phyloP scores from a whole-genome alignment of 2,888 invertebrate genomes.

The Aporophyla lueneburgensis region DNA sequence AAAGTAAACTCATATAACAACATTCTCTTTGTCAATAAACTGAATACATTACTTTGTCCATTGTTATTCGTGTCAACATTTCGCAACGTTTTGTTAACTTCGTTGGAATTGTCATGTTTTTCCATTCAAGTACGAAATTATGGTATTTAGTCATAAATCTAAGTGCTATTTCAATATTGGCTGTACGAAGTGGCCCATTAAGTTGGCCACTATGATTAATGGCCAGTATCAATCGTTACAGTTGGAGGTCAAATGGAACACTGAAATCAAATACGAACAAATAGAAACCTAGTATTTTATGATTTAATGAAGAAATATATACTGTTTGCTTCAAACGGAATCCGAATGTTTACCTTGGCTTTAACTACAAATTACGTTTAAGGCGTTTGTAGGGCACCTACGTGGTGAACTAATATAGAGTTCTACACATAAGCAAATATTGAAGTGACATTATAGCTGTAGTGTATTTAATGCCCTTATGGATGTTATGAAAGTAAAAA shows the following conservation, averaged over 20 bases:
- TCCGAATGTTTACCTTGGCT: conserved; percentile 14
- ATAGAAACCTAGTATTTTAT: conserved; percentile 30
- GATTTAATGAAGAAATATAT: conserved; percentile 32
- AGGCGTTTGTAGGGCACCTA: conserved; percentile 6
- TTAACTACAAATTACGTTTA: conserved; percentile 13
- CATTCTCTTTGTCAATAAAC: neutral
- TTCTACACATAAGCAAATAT: conserved; percentile 5
- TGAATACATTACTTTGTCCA: neutral
- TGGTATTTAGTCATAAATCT: conserved; percentile 42
- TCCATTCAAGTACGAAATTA: conserved; percentile 16
- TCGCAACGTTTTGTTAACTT: neutral
- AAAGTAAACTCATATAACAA: neutral
- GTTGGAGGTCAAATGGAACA: conserved; percentile 46
- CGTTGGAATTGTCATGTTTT: conserved; percentile 4
- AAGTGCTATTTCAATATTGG: conserved; percentile 55
- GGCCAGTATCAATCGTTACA: conserved; percentile 58
- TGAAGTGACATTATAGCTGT: neutral
- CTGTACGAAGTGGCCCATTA: conserved; percentile 35
- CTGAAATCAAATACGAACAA: conserved; percentile 46
- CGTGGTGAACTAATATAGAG: conserved; percentile 3
- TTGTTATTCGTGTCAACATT: neutral
- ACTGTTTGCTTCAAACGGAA: conserved; percentile 18
- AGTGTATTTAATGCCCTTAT: neutral
- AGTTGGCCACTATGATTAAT: conserved; percentile 58
- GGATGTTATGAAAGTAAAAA: no score